Evolutionary conservation across 2,113 vertebrate species (phyloP).

Genomic region (Poeciliopsis turrubarensis): DNA sequence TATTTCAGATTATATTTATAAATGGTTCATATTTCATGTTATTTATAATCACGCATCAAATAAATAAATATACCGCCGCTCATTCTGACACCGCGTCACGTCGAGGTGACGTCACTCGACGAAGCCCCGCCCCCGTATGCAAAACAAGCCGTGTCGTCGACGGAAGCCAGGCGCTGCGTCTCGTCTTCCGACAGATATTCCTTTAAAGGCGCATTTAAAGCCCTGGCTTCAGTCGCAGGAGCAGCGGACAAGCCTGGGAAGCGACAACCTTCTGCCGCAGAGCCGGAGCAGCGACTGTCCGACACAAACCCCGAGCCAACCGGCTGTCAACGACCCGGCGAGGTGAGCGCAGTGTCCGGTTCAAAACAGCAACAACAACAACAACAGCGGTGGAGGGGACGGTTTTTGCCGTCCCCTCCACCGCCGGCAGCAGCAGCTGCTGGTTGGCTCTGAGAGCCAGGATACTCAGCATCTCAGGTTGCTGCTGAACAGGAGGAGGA

Average conservation of each 20-base stretch:
- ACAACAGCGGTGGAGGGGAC: not conserved
- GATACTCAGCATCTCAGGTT: conserved; percentile 74
- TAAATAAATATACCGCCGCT: not conserved
- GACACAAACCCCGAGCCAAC: conserved; percentile 38
- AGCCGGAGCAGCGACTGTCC: conserved; percentile 33
- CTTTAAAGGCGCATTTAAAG: conserved; percentile 77
- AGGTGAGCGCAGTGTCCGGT: conserved; percentile 55
- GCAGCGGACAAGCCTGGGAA: conserved; percentile 50
- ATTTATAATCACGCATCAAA: not conserved
- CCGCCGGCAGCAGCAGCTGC: no score
- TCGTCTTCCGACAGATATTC: conserved; percentile 65
- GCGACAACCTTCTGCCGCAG: conserved; percentile 38
- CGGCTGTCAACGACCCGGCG: conserved; percentile 56
- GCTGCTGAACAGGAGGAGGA: conserved; percentile 56
- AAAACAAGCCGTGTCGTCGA: conserved; percentile 38
- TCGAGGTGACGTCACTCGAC: not conserved
- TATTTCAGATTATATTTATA: no score
- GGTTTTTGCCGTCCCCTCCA: not conserved
- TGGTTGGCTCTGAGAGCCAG: conserved; percentile 29
- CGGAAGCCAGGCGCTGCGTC: conserved; percentile 62
- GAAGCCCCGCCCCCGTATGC: conserved; percentile 56
- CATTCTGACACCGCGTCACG: not conserved
- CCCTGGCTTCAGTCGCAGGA: conserved; percentile 48
- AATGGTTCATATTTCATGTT: no score
- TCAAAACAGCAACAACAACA: not conserved